Evolutionary conservation across 2,113 vertebrate species (phyloP).

Genomic region (Hemibagrus wyckioides): DNA sequence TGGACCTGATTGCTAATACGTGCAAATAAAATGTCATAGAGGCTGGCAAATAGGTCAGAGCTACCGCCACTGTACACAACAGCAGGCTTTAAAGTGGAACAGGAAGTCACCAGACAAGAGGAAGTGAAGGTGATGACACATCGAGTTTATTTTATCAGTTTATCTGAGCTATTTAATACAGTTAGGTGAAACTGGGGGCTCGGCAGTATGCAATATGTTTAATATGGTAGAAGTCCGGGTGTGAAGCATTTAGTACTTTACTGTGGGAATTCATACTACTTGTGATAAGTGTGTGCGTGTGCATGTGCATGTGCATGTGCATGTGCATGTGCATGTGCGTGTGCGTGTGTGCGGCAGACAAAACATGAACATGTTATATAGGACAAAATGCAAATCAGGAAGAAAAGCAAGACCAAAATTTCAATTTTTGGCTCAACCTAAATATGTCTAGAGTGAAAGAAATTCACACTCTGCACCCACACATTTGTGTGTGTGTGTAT

Average conservation of each 20-base stretch:
- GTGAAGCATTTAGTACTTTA: background rate
- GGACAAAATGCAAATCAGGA: background rate
- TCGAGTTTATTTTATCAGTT: background rate
- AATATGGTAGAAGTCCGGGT: background rate
- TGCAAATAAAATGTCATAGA: background rate
- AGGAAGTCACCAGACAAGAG: slow-evolving; percentile 22
- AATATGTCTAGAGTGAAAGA: background rate
- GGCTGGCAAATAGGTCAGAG: background rate
- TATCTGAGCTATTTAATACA: background rate
- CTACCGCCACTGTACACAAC: background rate
- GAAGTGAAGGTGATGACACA: background rate
- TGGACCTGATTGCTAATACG: background rate
- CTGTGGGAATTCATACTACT: background rate
- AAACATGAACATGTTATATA: background rate
- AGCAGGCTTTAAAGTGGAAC: slow-evolving; percentile 9
- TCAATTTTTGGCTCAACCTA: background rate
- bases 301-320: no score
- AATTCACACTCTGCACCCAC: background rate
- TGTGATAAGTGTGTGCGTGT: no score
- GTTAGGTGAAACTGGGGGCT: background rate
- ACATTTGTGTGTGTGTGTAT: background rate
- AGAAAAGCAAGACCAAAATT: no score
- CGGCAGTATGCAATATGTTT: background rate
- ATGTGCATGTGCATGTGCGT: background rate
- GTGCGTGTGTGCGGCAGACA: background rate